Conservation (phyloP, 1,140 invertebrate species). For the Vanessa atalanta region DNA sequence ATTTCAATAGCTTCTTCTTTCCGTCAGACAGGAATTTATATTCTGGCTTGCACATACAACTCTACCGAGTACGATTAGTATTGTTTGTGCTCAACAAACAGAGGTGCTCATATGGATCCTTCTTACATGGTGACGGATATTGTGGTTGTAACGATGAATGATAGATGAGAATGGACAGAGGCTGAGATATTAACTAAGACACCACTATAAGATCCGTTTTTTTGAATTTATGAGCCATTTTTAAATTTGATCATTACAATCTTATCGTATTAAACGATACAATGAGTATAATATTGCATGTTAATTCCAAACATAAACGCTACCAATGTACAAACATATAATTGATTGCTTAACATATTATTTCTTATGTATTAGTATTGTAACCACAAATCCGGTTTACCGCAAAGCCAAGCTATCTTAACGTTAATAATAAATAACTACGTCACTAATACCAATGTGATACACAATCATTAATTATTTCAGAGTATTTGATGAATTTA, state of each 20-base stretch:
- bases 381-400: neutral
- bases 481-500: neutral
- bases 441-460: neutral
- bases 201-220: slow-evolving; percentile 95
- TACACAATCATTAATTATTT: neutral
- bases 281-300: too few species aligned
- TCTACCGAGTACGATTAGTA: slow-evolving; percentile 87
- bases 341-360: neutral
- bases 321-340: too few species aligned
- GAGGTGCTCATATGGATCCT: slow-evolving; percentile 91
- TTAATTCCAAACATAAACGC: too few species aligned
- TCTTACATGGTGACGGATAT: slow-evolving; percentile 90
- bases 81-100: slow-evolving; percentile 91
- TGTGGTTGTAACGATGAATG: slow-evolving; percentile 95
- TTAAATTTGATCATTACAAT: too few species aligned
- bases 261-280: too few species aligned
- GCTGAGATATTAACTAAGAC: slow-evolving; percentile 96
- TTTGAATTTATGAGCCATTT: slow-evolving; percentile 91
- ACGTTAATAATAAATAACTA: neutral
- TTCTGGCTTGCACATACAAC: slow-evolving; percentile 95
- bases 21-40: slow-evolving; percentile 86
- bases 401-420: neutral
- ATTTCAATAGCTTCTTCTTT: slow-evolving; percentile 82
- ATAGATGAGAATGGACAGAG: slow-evolving; percentile 95
- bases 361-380: neutral